A percentile compares a stretch with the other conserved stretches of the same genome.
phyloP scores from a whole-genome alignment of 92 coral and sea anemone species.

The Heteractis magnifica region DNA sequence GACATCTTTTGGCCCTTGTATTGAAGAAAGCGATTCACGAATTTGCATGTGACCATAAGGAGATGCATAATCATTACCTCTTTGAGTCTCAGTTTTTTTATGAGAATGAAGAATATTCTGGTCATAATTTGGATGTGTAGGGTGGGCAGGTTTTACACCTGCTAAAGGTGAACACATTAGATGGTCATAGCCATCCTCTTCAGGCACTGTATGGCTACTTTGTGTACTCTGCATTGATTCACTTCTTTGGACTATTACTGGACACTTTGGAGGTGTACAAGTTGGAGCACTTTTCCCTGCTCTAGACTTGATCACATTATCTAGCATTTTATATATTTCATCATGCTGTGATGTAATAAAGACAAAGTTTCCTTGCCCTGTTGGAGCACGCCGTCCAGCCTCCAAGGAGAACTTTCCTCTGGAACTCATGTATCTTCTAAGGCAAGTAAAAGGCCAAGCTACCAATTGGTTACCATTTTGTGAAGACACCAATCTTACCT shows the following conservation, averaged over 20 bases:
- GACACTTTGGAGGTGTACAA: slow-evolving; percentile 13
- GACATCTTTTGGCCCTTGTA: slow-evolving; percentile 10
- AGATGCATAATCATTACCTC: slow-evolving; percentile 60
- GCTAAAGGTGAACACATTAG: slow-evolving; percentile 34
- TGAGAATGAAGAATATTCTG: slow-evolving; percentile 34
- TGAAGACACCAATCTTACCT: slow-evolving; percentile 79
- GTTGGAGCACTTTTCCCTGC: slow-evolving; percentile 56
- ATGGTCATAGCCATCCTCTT: slow-evolving; percentile 57
- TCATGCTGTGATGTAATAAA: slow-evolving; percentile 84
- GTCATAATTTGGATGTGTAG: slow-evolving; percentile 60
- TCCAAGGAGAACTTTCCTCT: slow-evolving; percentile 84
- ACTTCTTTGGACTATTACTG: slow-evolving; percentile 2
- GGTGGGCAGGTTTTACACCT: slow-evolving; percentile 43
- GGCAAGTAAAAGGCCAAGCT: slow-evolving; percentile 96
- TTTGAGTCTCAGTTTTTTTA: neutral
- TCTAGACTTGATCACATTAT: slow-evolving; percentile 81
- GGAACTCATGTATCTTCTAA: slow-evolving; percentile 88
- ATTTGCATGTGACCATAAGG: slow-evolving; percentile 71
- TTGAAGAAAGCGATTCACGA: slow-evolving; percentile 35
- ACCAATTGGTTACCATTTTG: slow-evolving; percentile 86
- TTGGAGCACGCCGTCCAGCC: slow-evolving; percentile 97
- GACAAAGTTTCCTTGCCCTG: slow-evolving; percentile 90
- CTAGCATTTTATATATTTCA: slow-evolving; percentile 88
- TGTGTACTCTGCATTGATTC: slow-evolving; percentile 15
- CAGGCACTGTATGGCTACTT: slow-evolving; percentile 1